Conservation (phyloP, 1,140 invertebrate species). For the Diachasma alloeum region DNA sequence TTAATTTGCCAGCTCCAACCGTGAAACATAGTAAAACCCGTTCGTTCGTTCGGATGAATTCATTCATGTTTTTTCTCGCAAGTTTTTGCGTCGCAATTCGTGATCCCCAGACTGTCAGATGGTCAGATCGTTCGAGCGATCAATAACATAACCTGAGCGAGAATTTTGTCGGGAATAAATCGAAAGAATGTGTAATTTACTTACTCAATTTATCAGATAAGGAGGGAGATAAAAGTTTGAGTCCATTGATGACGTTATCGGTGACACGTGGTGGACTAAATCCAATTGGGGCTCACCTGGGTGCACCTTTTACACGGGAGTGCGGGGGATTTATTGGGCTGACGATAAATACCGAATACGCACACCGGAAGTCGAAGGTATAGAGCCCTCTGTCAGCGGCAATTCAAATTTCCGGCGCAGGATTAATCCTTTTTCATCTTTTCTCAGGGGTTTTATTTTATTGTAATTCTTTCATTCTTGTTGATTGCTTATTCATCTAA, state of each 20-base stretch:
- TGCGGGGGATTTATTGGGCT: neutral
- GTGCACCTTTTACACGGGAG: neutral
- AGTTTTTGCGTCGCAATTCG: neutral
- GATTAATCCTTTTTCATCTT: too few relatives aligned
- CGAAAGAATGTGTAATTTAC: neutral
- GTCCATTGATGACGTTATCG: neutral
- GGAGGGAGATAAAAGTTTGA: neutral
- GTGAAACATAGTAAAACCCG: neutral
- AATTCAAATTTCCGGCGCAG: neutral
- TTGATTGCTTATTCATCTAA: too few relatives aligned
- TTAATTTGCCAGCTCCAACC: neutral
- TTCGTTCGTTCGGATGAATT: neutral
- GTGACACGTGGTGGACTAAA: neutral
- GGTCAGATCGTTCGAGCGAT: neutral
- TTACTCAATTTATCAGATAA: neutral
- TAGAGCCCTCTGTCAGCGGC: neutral
- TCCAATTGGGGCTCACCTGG: neutral
- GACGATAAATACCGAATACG: neutral
- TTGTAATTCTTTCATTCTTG: too few relatives aligned
- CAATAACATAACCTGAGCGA: neutral
- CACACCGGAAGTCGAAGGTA: neutral
- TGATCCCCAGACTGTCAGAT: neutral
- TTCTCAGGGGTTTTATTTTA: too few relatives aligned
- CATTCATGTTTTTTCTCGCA: neutral
- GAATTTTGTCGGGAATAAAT: neutral